A percentile compares a stretch with the other conserved stretches of the same genome.
phyloP scores from a whole-genome alignment of 2,113 vertebrate species.

The Rhinichthys klamathensis region DNA sequence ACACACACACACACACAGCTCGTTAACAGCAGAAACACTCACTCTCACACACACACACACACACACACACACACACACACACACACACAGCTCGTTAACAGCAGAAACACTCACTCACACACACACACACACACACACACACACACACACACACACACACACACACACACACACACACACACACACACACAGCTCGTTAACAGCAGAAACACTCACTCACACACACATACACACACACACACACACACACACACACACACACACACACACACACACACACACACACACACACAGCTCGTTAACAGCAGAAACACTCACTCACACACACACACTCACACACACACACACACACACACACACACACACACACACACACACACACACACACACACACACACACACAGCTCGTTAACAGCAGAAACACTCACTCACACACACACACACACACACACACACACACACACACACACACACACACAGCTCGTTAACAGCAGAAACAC shows the following conservation, averaged over 20 bases:
- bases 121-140: not conserved
- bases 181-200: no score
- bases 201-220: no score
- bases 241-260: not conserved
- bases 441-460: not conserved
- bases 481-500: no score
- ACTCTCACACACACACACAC: conserved; percentile 6
- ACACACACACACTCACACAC: not conserved
- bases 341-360: not conserved
- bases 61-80: no score
- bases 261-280: not conserved
- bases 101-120: not conserved
- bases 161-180: not conserved
- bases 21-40: not conserved
- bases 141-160: not conserved
- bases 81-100: not conserved
- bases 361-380: not conserved
- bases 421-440: not conserved
- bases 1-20: not conserved
- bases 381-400: not conserved
- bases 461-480: not conserved
- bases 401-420: no score
- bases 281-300: not conserved
- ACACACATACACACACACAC: not conserved
- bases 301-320: no score